These are phyloP conservation scores for Adineta ricciae DNA, from an alignment of 2,888 invertebrate genomes.

Conservation along the genomic window DNA sequence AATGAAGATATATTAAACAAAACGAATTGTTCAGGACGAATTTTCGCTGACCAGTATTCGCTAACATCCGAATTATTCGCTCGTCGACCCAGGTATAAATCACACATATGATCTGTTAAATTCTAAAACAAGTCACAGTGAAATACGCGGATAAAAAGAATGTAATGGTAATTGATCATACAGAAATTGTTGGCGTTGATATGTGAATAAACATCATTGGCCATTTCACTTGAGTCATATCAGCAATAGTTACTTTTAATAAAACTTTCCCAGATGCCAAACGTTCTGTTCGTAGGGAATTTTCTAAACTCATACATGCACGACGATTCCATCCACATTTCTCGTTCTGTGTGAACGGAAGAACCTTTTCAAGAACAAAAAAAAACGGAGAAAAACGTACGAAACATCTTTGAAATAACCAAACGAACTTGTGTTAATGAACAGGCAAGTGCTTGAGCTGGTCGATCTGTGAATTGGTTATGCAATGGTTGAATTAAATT, in stretches of 20 bases:
- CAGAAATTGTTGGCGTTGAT: neutral
- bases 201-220: slow-evolving; percentile 14
- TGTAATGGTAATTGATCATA: neutral
- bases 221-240: neutral
- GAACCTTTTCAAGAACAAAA: neutral
- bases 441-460: slow-evolving; percentile 6
- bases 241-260: neutral
- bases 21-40: slow-evolving; percentile 19
- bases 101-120: neutral
- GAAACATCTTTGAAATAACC: neutral
- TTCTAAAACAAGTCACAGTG: neutral
- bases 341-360: neutral
- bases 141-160: neutral
- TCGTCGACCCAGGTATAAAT: neutral
- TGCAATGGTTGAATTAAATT: neutral
- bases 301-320: slow-evolving; percentile 6
- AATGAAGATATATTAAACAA: slow-evolving; percentile 4
- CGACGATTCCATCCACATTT: neutral
- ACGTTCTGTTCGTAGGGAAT: neutral
- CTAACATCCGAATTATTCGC: neutral
- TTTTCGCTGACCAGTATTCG: neutral
- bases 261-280: neutral
- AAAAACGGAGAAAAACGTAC: neutral
- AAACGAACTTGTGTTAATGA: neutral
- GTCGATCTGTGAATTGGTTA: neutral